Percentiles rank a stretch among this genome's conserved stretches.
Conservation (phyloP, 2,888 invertebrate genomes). For the Drosophila falleni region DNA sequence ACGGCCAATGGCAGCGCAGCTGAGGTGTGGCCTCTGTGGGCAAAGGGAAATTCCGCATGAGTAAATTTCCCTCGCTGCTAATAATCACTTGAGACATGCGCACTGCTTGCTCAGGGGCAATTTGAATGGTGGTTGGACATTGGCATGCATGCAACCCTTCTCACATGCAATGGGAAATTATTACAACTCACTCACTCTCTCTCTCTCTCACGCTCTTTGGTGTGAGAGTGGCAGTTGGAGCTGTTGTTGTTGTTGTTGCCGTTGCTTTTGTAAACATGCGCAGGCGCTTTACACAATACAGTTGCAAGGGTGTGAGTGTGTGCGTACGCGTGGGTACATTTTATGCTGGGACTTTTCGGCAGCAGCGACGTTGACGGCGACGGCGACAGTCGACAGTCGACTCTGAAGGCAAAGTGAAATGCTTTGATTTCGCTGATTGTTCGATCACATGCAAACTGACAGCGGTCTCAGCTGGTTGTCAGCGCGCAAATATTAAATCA, state of each 20-base stretch:
- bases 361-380: conserved; percentile 23
- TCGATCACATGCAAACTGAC: conserved; percentile 85
- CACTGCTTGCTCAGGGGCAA: conserved; percentile 35
- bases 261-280: conserved; percentile 82
- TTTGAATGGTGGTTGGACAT: conserved; percentile 8
- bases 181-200: conserved; percentile 5
- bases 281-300: conserved; percentile 57
- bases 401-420: conserved; percentile 73
- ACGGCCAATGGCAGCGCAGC: conserved; percentile 74
- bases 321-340: conserved; percentile 66
- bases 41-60: conserved; percentile 78
- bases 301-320: conserved; percentile 17
- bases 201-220: not conserved
- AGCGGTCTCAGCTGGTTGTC: conserved; percentile 83
- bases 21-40: conserved; percentile 78
- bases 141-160: conserved; percentile 27
- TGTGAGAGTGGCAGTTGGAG: conserved; percentile 2
- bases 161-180: conserved; percentile 42
- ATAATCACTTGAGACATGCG: conserved; percentile 83
- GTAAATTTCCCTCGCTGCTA: conserved; percentile 76
- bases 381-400: not conserved
- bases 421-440: conserved; percentile 82
- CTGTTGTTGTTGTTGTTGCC: conserved; percentile 31
- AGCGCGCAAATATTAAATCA: conserved; percentile 49
- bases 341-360: conserved; percentile 63